Evolutionary conservation across 2,113 vertebrate species (phyloP).

Genomic region (Bos javanicus): DNA sequence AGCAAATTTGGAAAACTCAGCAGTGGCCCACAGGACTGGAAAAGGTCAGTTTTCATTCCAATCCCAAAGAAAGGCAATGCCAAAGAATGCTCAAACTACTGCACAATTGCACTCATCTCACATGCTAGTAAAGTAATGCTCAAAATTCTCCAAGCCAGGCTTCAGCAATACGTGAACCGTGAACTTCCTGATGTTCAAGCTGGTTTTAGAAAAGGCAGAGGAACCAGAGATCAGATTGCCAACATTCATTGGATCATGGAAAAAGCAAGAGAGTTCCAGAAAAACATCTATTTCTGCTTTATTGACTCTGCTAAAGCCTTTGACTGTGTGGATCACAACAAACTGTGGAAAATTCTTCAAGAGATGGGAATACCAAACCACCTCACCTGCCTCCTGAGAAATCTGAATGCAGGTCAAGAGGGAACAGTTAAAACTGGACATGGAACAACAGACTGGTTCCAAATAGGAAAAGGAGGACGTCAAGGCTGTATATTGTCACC

Average conservation of each 20-base stretch:
- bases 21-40: not conserved
- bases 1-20: not conserved
- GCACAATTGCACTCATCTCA: fast-evolving
- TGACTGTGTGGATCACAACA: not conserved
- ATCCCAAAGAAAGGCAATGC: not conserved
- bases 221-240: not conserved
- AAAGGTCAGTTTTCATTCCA: not conserved
- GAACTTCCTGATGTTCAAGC: not conserved
- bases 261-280: not conserved
- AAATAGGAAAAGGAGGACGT: not conserved
- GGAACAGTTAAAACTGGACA: not conserved
- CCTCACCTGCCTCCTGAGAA: not conserved
- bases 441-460: not conserved
- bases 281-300: not conserved
- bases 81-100: not conserved
- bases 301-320: not conserved
- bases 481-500: not conserved
- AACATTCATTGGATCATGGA: fast-evolving
- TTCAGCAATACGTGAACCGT: not conserved
- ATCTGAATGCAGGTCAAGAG: not conserved
- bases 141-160: not conserved
- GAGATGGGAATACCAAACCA: not conserved
- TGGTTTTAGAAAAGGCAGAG: not conserved
- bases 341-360: not conserved
- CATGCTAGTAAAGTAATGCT: not conserved